Evolutionary conservation across 2,888 invertebrate species (phyloP).

Genomic region (Drosophila multiciliata): DNA sequence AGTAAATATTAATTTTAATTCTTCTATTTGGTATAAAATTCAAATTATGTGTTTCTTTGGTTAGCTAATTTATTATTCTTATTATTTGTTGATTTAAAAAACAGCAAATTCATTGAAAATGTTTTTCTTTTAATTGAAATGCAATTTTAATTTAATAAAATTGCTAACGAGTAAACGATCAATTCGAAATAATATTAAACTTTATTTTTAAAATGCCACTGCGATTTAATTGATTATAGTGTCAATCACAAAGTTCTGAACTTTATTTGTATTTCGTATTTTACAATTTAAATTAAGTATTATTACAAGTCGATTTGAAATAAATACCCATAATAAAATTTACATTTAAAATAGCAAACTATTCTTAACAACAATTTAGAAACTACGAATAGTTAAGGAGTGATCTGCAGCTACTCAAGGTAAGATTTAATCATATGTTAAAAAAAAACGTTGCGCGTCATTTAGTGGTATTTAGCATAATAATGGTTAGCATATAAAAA

Average conservation of each 20-base stretch:
- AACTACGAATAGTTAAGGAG: not conserved
- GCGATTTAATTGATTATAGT: not conserved
- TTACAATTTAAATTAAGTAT: not conserved
- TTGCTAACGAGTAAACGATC: not conserved
- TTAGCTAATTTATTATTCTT: not conserved
- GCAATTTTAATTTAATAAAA: not conserved
- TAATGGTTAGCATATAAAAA: not conserved
- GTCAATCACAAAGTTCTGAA: not conserved
- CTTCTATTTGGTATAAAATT: not conserved
- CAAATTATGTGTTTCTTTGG: not conserved
- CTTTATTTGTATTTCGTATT: not conserved
- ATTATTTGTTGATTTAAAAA: not conserved
- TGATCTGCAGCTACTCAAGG: not conserved
- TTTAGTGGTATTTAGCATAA: constrained; percentile 1
- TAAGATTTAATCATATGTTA: not conserved
- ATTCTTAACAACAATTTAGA: not conserved
- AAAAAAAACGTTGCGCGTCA: not conserved
- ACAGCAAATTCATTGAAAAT: not conserved
- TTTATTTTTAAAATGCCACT: not conserved
- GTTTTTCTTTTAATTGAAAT: not conserved
- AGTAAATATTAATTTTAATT: not conserved
- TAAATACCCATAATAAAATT: not conserved
- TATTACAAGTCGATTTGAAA: not conserved
- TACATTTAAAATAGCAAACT: not conserved
- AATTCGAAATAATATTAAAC: too few species aligned